phyloP scores from a whole-genome alignment of 2,888 invertebrate species.

The Diabrotica balteata region DNA sequence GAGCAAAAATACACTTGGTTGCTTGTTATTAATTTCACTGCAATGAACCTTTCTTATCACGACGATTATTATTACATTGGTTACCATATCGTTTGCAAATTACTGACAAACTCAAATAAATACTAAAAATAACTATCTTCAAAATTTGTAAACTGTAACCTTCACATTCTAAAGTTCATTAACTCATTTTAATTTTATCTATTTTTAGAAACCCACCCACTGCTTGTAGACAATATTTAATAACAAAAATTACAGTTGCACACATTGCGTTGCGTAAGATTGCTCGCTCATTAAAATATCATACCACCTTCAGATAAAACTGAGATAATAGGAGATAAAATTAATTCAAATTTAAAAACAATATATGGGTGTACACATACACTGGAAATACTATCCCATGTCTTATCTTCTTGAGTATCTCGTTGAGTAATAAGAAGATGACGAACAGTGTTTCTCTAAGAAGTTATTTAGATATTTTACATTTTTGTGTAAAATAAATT shows the following conservation, averaged over 20 bases:
- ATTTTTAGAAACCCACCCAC: conserved; percentile 10
- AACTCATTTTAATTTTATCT: conserved; percentile 12
- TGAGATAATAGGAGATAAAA: conserved; percentile 3
- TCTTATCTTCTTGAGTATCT: no score
- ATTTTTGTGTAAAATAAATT: no score
- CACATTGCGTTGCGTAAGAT: not conserved
- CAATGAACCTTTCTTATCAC: no score
- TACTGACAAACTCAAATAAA: not conserved
- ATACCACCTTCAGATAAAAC: conserved; percentile 4
- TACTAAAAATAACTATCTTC: conserved; percentile 12
- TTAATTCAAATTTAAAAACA: not conserved
- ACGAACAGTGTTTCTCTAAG: no score
- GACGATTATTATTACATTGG: no score
- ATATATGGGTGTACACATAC: not conserved
- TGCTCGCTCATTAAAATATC: conserved; percentile 5
- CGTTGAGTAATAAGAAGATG: no score
- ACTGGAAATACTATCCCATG: no score
- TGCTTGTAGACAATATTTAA: conserved; percentile 4
- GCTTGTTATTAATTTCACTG: no score
- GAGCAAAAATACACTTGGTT: no score
- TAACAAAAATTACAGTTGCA: conserved; percentile 9
- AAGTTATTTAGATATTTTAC: no score
- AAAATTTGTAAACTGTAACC: conserved; percentile 8
- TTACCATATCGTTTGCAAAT: no score
- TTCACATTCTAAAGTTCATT: conserved; percentile 15